Percentiles rank a stretch among this genome's conserved stretches.
These are phyloP conservation scores for Lycophotia porphyrea DNA, from an alignment of 2,888 invertebrate species.

Conservation along the genomic window DNA sequence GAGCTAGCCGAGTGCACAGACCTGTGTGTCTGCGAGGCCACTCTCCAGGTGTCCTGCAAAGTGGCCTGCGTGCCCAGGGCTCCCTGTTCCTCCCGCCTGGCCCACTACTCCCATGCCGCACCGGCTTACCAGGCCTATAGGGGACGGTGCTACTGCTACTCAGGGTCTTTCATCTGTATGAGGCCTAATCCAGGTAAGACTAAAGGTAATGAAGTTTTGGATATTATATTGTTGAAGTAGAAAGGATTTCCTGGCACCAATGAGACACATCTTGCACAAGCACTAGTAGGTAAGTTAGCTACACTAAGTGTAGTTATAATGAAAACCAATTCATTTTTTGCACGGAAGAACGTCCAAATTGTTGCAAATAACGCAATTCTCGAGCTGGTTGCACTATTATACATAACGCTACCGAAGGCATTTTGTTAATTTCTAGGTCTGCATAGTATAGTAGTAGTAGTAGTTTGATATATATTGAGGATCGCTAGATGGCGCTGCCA, in stretches of 20 bases:
- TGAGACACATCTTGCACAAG: background rate
- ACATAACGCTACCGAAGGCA: background rate
- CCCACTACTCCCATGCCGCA: constrained; percentile 97
- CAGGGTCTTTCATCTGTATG: constrained; percentile 97
- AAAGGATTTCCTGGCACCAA: background rate
- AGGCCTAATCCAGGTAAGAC: constrained; percentile 91
- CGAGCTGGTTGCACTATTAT: background rate
- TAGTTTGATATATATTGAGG: too few relatives aligned
- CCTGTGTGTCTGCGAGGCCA: constrained; percentile 95
- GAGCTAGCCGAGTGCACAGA: constrained; percentile 96
- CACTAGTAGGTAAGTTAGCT: background rate
- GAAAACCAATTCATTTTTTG: background rate
- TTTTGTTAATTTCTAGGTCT: background rate
- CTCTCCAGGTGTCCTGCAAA: constrained; percentile 94
- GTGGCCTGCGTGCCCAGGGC: constrained; percentile 96
- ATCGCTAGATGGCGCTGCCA: too few relatives aligned
- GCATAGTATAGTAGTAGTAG: too few relatives aligned
- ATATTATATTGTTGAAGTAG: constrained; percentile 23
- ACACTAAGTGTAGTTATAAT: background rate
- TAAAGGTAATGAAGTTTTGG: constrained; percentile 36
- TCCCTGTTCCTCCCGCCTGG: constrained; percentile 96
- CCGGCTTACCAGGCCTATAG: constrained; percentile 97
- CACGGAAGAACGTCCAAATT: background rate
- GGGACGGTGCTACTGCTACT: constrained; percentile 97
- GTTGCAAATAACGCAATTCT: background rate